Base-by-base conservation (phyloP, 2,888 invertebrate genomes). In the Tridacna crocea region DNA sequence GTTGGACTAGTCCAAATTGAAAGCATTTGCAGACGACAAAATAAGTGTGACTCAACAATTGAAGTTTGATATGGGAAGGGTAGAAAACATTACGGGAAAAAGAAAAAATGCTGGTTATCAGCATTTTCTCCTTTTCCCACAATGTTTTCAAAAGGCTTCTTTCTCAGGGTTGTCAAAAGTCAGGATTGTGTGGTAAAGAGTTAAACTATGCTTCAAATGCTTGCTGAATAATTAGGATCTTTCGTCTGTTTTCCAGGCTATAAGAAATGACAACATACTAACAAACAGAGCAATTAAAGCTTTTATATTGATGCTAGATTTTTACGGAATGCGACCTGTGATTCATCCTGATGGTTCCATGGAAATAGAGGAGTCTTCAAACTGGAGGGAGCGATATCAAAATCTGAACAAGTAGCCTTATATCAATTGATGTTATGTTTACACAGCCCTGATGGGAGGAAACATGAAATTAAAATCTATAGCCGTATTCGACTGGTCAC, bases 291-390 rank as follows among this genome's bases (percentile, higher is more conserved):
- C 70, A 46, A 0, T 51, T 15, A 19, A 22, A 13, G 70, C 70
- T 15, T 70, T 70, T 47, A 15, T 10, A n/a, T 2, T 70, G 51
- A 70, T 70, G 70, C 24, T 70, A 2, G 70, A 70, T 19, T 70
- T 4, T 47, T 70, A 26, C 51, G 70, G 70, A 22, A 70, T 70
- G 70, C 70, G 51, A 51, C 70, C 70, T 51, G 26, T 51, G 22
- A 48, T 51, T 17, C n/a, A n/a, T 4, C 13, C 24, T 1, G 51
- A 48, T 6, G 24, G 70, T 26, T 27, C 46, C 24, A 51, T 70
- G 4, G 11, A n/a, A n/a, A 51, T 70, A 15, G 19, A 22, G 51
- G 51, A 51, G 47, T 70, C 70, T 51, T 47, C 70, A 26, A 70
- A 51, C 51, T 70, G 70, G 70, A 22, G 19, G 26, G 26, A 70